Evolutionary conservation across 2,113 vertebrate species (phyloP), one percentile per base, ranked within the genome.

Genomic region (Marmota flaviventris): DNA sequence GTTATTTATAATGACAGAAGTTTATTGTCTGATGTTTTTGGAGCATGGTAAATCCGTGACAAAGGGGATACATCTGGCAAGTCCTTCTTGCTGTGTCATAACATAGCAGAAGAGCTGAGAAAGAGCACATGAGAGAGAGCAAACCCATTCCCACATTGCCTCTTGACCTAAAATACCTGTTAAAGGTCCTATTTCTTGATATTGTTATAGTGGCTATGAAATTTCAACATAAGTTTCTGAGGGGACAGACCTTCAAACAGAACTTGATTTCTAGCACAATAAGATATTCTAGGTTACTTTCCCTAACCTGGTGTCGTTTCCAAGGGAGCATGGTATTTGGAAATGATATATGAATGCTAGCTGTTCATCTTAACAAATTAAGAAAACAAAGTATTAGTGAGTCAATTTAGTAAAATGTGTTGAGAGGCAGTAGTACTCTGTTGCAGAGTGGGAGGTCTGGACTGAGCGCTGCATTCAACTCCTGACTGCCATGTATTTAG

Each of bases 361-460:
- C 85, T 83, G 78, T 84, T n/a, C 14, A 56, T 58, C 12, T 77
- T 85, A 51, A 18, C 14, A 96, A 70, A 83, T 65, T 72, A 51
- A 32, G 45, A 34, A 85, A 22, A 75, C 25, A 89, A 32, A 95
- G 48, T 11, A 81, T 61, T 86, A 77, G 27, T 86, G 73, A 69
- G 2, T 85, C 42, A 24, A 51, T 17, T 56, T 32, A 86, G 37
- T 82, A 58, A 89, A 78, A 39, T 39, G 22, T 72, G 16, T 37
- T 34, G 24, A 86, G 65, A 83, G 25, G 58, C 8, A 69, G 22
- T 58, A 12, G 70, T 37, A 65, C 10, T 58, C n/a, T 67, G 37
- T 93, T 93, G 84, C 42, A 79, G 84, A 94, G 32, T 93, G 18
- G 51, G 37, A 86, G 34, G 63, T 61, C 53, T 88, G 76, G 8